phyloP scores from a whole-genome alignment of 2,797 vertebrate genomes.

The Myotis pilosus region DNA sequence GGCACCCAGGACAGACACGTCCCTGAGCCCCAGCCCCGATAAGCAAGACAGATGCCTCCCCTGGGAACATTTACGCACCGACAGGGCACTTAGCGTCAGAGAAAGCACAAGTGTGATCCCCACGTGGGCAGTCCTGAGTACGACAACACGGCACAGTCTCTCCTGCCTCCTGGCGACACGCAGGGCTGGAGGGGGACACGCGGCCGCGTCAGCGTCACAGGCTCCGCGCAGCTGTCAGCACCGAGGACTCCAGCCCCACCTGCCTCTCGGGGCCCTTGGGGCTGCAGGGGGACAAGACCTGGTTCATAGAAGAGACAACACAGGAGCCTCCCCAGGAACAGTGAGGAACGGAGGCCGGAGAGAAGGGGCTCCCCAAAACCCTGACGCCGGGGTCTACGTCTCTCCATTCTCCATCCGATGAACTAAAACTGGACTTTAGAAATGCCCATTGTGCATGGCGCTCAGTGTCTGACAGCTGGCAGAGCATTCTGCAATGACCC shows the following conservation, averaged over 20 bases:
- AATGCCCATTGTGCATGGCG: background rate
- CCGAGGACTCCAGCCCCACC: rapidly evolving
- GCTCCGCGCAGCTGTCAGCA: no score
- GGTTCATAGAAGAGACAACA: background rate
- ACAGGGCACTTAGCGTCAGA: background rate
- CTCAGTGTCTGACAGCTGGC: background rate
- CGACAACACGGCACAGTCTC: rapidly evolving
- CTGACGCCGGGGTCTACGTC: rapidly evolving
- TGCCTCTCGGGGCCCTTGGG: background rate
- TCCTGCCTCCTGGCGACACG: rapidly evolving
- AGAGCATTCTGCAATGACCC: rapidly evolving
- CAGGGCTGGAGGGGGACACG: rapidly evolving
- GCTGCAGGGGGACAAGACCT: background rate
- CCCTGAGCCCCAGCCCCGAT: background rate
- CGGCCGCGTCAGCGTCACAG: rapidly evolving
- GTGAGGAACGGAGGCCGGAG: background rate
- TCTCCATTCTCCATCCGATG: background rate
- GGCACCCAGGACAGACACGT: background rate
- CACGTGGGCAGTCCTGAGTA: rapidly evolving
- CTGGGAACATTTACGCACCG: background rate
- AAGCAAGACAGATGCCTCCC: background rate
- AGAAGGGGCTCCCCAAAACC: background rate
- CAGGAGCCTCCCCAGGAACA: background rate
- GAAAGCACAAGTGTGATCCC: background rate
- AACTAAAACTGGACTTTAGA: background rate